These are phyloP conservation scores for Syrmaticus mikado DNA, from an alignment of 2,113 vertebrate genomes.

Conservation along the genomic window DNA sequence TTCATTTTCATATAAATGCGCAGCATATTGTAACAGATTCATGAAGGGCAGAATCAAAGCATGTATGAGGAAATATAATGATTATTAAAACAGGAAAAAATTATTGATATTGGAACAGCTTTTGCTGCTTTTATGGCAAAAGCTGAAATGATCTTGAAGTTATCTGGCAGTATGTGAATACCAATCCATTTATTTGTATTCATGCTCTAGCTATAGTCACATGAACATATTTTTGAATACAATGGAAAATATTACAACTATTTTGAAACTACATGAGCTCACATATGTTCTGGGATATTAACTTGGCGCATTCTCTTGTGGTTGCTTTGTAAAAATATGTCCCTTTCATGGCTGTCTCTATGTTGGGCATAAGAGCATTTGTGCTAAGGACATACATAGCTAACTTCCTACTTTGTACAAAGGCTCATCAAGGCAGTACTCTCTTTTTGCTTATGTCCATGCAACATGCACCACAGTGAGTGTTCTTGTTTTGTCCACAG, in stretches of 20 bases:
- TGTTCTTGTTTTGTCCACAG: not conserved
- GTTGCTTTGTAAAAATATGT: not conserved
- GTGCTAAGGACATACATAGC: not conserved
- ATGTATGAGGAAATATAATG: slow-evolving; percentile 34
- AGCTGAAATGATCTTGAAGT: slow-evolving; percentile 1
- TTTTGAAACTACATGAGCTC: slow-evolving; percentile 47
- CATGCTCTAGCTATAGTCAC: slow-evolving; percentile 6
- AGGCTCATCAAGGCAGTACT: not conserved
- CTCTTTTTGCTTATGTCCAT: not conserved
- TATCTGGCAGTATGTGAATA: slow-evolving; percentile 34
- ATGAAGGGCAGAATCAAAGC: slow-evolving; percentile 41
- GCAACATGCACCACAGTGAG: not conserved
- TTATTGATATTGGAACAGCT: slow-evolving; percentile 61
- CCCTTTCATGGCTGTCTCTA: not conserved
- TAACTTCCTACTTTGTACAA: not conserved
- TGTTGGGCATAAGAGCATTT: not conserved
- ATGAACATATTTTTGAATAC: slow-evolving; percentile 34
- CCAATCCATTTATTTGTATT: slow-evolving; percentile 24
- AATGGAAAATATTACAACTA: slow-evolving; percentile 59
- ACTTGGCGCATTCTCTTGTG: slow-evolving; percentile 2
- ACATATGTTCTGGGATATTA: slow-evolving; percentile 55
- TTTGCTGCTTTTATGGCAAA: slow-evolving; percentile 26
- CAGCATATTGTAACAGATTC: slow-evolving; percentile 28
- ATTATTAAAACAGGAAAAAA: slow-evolving; percentile 52
- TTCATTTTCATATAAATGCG: slow-evolving; percentile 37